Evolutionary conservation across 2,797 vertebrate species (phyloP).

Genomic region (Gastrophryne carolinensis): DNA sequence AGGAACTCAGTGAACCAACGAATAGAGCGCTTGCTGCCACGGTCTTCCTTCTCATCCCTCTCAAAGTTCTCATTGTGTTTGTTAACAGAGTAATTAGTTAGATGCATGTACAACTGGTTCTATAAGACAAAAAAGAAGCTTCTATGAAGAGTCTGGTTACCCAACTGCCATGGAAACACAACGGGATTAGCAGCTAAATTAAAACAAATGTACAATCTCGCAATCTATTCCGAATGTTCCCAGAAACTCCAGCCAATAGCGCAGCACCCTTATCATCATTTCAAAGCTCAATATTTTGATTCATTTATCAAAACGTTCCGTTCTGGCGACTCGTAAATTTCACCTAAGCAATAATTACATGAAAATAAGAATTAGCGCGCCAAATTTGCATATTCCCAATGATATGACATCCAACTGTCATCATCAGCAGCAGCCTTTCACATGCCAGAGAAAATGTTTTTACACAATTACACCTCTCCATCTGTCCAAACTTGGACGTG

Average conservation of each 20-base stretch:
- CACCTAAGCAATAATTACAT: constrained; percentile 47
- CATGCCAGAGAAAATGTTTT: constrained; percentile 48
- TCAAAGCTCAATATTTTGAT: constrained; percentile 16
- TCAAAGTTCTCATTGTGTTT: constrained; percentile 97
- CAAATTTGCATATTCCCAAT: constrained; percentile 40
- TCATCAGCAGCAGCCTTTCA: constrained; percentile 15
- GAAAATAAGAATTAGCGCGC: background rate
- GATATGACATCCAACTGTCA: constrained; percentile 42
- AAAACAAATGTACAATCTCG: background rate
- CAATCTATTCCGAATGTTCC: constrained; percentile 7
- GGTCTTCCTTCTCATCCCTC: constrained; percentile 90
- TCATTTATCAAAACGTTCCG: background rate
- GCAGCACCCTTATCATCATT: background rate
- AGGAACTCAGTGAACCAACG: constrained; percentile 97
- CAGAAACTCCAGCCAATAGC: background rate
- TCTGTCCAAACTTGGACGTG: constrained; percentile 42
- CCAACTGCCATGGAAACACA: background rate
- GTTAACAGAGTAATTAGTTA: constrained; percentile 98
- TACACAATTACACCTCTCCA: constrained; percentile 46
- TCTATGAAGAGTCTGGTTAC: background rate
- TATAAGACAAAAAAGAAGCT: constrained; percentile 55
- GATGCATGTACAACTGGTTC: constrained; percentile 96
- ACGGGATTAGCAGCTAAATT: background rate
- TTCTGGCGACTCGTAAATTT: constrained; percentile 28
- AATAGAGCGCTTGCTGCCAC: constrained; percentile 96